Base-by-base conservation (phyloP, 2,888 invertebrate genomes). In the Cryptocephalus primarius region DNA sequence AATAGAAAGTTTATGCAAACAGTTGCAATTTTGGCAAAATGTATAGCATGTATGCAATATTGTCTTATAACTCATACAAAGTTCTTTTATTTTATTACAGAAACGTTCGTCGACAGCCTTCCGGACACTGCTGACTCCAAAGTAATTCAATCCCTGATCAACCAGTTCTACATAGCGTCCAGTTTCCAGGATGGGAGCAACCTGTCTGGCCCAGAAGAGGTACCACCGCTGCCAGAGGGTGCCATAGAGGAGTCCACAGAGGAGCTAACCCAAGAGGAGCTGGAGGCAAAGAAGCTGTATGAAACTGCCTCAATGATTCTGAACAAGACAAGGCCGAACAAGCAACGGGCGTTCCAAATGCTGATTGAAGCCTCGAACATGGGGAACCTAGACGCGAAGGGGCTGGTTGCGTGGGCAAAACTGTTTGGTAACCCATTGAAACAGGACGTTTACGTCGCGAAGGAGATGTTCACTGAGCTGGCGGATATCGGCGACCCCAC, bases 391-490 rank as follows among this genome's bases (percentile, higher is more conserved):
- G 83, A 85, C 42, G 90, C 96, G 0, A 79, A 83, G 65, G 87
- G 91, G 49, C 77, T 86, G 64, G 69, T 95, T 6, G 94, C 93
- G 0, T 93, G 94, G 88, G 88, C 87, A 0, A 78, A 86, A 58
- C 69, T 97, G 8, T 82, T 92, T 59, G 96, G 96, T 0, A 87
- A 78, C 62, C 86, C 79, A 49, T 72, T 88, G 10, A 76, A 80
- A 38, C 81, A 90, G 58, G 84, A 94, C 66, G 73, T 92, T 48
- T 74, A 81, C 8, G 79, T 78, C 46, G 92, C 94, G 0, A 79
- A 77, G 58, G 71, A 76, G 39, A 82, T 85, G 54, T 94, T 96
- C 62, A 77, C 82, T 49, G 79, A 79, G 56, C 72, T 95, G 34
- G 82, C 84, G 1, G 78, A 79, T 8, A 72, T 76, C 33, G 96